Conservation (phyloP, 2,888 invertebrate species). For the Agrochola circellaris region DNA sequence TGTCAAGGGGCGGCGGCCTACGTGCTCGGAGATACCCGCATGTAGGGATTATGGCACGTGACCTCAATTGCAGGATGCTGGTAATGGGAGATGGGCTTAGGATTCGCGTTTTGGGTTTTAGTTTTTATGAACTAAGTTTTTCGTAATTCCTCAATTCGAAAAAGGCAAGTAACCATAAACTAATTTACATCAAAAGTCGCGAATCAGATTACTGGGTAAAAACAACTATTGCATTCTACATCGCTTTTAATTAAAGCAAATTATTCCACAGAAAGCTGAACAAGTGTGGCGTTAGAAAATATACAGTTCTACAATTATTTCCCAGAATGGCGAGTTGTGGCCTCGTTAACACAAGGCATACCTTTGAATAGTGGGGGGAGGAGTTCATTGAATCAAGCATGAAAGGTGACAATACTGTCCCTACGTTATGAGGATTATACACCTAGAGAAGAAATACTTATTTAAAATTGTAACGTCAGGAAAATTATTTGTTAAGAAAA, state of each 20-base stretch:
- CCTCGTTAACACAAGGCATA: neutral
- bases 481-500: no score
- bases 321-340: neutral
- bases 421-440: neutral
- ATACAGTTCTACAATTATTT: neutral
- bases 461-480: neutral
- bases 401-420: neutral
- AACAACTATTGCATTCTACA: no score
- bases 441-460: neutral
- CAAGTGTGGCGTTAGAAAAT: neutral
- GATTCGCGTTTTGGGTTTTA: neutral
- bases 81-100: constrained; percentile 4
- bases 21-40: constrained; percentile 66
- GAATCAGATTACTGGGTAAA: neutral
- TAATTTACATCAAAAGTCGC: no score
- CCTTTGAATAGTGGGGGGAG: neutral
- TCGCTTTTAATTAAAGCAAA: neutral
- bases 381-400: neutral
- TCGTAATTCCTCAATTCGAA: no score
- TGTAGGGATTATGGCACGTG: constrained; percentile 63
- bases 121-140: neutral
- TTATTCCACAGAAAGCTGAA: neutral
- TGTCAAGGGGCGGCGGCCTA: constrained; percentile 72
- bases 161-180: no score
- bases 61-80: constrained; percentile 59